Conservation (phyloP, 2,797 vertebrate species). For the Alfaro cultratus region DNA sequence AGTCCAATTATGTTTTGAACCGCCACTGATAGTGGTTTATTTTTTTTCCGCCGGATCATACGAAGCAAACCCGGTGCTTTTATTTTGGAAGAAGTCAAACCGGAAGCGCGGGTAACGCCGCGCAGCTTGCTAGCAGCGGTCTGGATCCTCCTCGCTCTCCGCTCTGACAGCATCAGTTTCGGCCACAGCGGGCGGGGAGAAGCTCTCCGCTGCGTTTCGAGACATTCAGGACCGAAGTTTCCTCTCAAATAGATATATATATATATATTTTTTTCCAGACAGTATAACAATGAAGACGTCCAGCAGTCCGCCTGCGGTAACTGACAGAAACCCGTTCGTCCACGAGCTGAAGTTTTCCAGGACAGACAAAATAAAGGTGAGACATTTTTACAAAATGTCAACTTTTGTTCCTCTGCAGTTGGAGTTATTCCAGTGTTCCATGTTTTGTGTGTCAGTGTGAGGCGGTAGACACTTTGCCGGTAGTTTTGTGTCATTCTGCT, state of each 20-base stretch:
- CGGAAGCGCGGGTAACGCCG: slow-evolving; percentile 8
- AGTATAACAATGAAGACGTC: slow-evolving; percentile 78
- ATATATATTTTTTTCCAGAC: not conserved
- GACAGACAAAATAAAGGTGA: slow-evolving; percentile 89
- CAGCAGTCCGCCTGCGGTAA: slow-evolving; percentile 56
- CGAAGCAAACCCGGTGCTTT: slow-evolving; percentile 4
- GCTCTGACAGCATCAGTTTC: not conserved
- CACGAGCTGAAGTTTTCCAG: slow-evolving; percentile 85
- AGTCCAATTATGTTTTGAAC: not conserved
- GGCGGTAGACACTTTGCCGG: not conserved
- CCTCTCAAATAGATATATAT: not conserved
- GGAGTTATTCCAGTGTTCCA: accelerated
- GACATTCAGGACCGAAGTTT: not conserved
- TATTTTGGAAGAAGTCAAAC: slow-evolving; percentile 8
- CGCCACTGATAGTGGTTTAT: not conserved
- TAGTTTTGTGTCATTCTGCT: not conserved
- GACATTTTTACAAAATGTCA: not conserved
- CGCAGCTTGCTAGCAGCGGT: not conserved
- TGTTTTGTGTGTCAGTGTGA: not conserved
- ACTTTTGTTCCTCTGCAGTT: accelerated
- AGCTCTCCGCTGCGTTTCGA: not conserved
- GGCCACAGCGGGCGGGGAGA: not conserved
- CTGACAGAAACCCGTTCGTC: slow-evolving; percentile 86
- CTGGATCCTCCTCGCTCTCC: not conserved
- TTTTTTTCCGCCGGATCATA: too few relatives aligned